phyloP scores from a whole-genome alignment of 92 coral and sea anemone genomes.

The Chrysogorgia sp. region DNA sequence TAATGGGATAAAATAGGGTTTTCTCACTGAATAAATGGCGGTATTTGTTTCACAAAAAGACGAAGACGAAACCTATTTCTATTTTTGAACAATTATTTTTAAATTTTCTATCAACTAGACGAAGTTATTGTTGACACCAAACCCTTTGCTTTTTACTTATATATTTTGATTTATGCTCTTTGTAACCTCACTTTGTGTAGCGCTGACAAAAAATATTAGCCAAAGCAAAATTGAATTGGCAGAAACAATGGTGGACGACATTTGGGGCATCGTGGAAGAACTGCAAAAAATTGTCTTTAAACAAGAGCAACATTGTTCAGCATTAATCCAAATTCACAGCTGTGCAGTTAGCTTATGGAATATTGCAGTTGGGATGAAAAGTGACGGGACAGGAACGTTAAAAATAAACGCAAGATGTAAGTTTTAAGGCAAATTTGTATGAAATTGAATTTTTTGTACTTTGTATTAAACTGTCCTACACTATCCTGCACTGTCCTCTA shows the following conservation, averaged over 20 bases:
- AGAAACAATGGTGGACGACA: conserved; percentile 66
- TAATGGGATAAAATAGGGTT: no score
- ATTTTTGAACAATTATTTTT: no score
- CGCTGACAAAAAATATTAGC: conserved; percentile 80
- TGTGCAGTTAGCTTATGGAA: conserved; percentile 95
- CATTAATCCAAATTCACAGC: conserved; percentile 86
- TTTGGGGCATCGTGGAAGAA: conserved; percentile 69
- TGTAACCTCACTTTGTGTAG: conserved; percentile 39
- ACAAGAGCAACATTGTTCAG: conserved; percentile 75
- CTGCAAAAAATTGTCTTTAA: conserved; percentile 71
- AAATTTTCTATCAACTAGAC: no score
- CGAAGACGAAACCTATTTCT: background rate
- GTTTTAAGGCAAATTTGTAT: no score
- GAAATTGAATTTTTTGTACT: no score
- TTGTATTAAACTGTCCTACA: no score
- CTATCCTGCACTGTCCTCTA: no score
- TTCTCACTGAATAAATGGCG: no score
- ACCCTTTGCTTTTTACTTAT: no score
- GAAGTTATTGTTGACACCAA: no score
- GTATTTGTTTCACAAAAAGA: no score
- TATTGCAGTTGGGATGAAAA: conserved; percentile 92
- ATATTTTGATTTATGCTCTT: no score
- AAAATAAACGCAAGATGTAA: conserved; percentile 81
- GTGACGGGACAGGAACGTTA: conserved; percentile 70
- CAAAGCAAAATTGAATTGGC: conserved; percentile 68